Base-by-base conservation (phyloP, 2,888 invertebrate genomes). In the Papilio elwesi region DNA sequence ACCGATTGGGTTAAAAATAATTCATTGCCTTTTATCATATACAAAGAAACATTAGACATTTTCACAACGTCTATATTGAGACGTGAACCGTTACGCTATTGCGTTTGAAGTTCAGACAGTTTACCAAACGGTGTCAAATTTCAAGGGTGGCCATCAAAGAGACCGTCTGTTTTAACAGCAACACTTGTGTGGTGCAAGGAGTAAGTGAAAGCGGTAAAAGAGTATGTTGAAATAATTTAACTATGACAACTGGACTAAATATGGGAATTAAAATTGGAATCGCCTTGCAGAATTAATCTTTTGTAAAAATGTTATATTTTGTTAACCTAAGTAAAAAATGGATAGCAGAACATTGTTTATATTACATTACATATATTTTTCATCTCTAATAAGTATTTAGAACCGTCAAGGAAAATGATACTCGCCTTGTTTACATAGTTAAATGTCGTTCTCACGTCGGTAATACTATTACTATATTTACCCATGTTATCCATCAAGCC, bases 161-260 rank as follows among this genome's bases (percentile, higher is more conserved):
- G 76, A 76, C 80, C 80, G 85, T 86, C 83, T 87, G 87, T 87
- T 85, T 82, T 76, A 76, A 76, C 78, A 78, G 78, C 79, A 82
- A 82, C 76, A 78, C 71, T 62, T 11, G 57, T 68, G 47, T 76
- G 82, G 84, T 74, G 0, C 62, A 82, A 85, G 77, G 76, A 48
- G 78, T 65, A 67, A 7, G 74, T 12, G 9, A 10, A 48, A 59
- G 52, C 71, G 67, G 5, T 8, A 36, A 13, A 43, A 12, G 1
- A 8, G 12, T 48, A 13, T 8, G 9, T 15, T 38, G 9, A n/a
- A 66, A 52, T 36, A 9, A 11, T 63, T 63, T 48, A 0, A 48
- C 11, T 48, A 43, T 9, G 4, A 9, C 7, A 43, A 43, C 0
- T 43, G 43, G 8, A 9, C 43, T 38, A 59, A 2, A 26, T 26